Conservation (phyloP, 2,797 vertebrate species). For the Epinephelus awoara region DNA sequence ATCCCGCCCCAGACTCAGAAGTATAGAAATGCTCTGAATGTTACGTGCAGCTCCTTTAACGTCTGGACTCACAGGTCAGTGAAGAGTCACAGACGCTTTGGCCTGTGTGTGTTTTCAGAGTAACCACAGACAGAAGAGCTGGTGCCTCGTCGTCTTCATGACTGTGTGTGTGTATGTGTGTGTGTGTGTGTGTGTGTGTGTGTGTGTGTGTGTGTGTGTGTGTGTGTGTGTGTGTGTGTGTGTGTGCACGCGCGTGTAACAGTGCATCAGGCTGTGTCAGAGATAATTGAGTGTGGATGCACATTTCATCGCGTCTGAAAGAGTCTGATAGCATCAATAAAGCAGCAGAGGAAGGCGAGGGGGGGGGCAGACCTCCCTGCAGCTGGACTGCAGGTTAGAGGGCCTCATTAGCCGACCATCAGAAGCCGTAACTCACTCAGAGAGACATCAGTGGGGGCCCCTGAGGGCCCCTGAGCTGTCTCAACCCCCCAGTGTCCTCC, state of each 20-base stretch:
- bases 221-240: neutral
- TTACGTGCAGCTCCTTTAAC: too few species aligned
- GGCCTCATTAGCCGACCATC: slow-evolving; percentile 60
- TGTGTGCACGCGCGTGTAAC: neutral
- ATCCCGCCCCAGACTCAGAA: too few species aligned
- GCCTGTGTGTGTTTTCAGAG: neutral
- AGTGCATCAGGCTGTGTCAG: slow-evolving; percentile 6
- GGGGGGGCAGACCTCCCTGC: slow-evolving; percentile 24
- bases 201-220: slow-evolving; percentile 2
- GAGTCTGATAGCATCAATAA: slow-evolving; percentile 51
- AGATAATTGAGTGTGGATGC: slow-evolving; percentile 37
- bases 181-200: slow-evolving; percentile 1
- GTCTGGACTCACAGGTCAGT: neutral
- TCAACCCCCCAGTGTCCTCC: slow-evolving; percentile 14
- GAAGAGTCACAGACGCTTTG: neutral
- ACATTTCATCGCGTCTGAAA: slow-evolving; percentile 32
- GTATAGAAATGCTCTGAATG: too few species aligned
- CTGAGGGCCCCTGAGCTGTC: slow-evolving; percentile 15
- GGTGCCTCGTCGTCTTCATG: neutral
- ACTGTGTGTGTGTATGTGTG: neutral
- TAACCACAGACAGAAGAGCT: slow-evolving; percentile 1
- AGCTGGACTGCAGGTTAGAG: slow-evolving; percentile 35
- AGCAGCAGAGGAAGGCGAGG: slow-evolving; percentile 19
- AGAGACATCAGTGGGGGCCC: slow-evolving; percentile 30
- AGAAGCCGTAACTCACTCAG: slow-evolving; percentile 43